Evolutionary conservation across 2,113 vertebrate genomes (phyloP).

Genomic region (Ahaetulla prasina): DNA sequence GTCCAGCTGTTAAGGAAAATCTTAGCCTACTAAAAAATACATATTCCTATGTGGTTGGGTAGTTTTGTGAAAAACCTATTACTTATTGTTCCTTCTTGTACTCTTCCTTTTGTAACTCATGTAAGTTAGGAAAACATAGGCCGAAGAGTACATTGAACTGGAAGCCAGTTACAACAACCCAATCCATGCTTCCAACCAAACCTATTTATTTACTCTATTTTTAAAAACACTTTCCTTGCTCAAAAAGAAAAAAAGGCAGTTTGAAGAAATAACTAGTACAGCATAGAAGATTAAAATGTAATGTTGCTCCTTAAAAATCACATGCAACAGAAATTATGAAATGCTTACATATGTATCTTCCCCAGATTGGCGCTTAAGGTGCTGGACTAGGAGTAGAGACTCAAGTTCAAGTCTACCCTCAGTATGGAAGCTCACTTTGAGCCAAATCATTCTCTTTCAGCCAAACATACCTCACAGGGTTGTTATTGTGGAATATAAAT

Average conservation of each 20-base stretch:
- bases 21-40: neutral
- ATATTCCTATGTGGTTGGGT: neutral
- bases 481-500: neutral
- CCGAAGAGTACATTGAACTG: neutral
- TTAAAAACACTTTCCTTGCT: neutral
- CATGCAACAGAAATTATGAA: neutral
- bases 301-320: neutral
- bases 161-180: neutral
- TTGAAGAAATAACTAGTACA: neutral
- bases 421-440: neutral
- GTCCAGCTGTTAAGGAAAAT: accelerated
- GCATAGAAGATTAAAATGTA: neutral
- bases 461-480: neutral
- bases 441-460: neutral
- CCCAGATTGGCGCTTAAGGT: neutral
- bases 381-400: neutral
- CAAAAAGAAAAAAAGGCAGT: neutral
- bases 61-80: neutral
- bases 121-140: neutral
- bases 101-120: neutral
- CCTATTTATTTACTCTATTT: constrained; percentile 23
- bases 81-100: neutral
- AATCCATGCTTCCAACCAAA: neutral
- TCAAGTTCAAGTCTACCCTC: neutral
- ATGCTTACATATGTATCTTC: neutral